phyloP scores from a whole-genome alignment of 2,888 invertebrate genomes.

The Toxonevra muliebris region DNA sequence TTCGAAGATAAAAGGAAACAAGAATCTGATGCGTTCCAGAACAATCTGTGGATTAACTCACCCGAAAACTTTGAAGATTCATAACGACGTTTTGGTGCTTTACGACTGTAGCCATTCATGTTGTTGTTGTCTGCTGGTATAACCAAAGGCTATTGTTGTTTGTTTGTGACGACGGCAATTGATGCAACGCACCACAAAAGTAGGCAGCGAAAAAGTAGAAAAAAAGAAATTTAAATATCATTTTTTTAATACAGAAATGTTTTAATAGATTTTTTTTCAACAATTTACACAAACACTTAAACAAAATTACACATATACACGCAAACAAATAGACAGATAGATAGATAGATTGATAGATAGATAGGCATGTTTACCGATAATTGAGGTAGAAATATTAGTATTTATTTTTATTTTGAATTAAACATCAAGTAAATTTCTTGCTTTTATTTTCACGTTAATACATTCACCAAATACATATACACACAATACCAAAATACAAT shows the following conservation, averaged over 20 bases:
- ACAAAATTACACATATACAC: slow-evolving; percentile 34
- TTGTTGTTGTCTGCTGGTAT: slow-evolving; percentile 50
- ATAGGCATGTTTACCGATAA: slow-evolving; percentile 5
- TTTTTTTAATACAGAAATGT: neutral
- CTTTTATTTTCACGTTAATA: neutral
- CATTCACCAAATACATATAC: too few relatives aligned
- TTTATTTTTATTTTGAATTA: neutral
- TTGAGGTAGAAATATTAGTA: neutral
- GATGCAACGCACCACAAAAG: neutral
- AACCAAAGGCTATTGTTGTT: slow-evolving; percentile 50
- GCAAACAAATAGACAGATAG: slow-evolving; percentile 27
- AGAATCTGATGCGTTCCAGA: too few relatives aligned
- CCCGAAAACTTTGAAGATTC: slow-evolving; percentile 62
- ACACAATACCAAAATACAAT: neutral
- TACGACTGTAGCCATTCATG: slow-evolving; percentile 63
- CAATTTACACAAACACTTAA: slow-evolving; percentile 35
- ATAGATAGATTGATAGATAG: slow-evolving; percentile 22
- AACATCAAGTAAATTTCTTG: neutral
- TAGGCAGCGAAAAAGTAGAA: slow-evolving; percentile 16
- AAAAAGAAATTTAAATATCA: slow-evolving; percentile 19
- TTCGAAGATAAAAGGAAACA: neutral
- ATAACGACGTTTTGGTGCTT: slow-evolving; percentile 62
- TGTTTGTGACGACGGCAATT: slow-evolving; percentile 24
- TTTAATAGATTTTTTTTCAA: slow-evolving; percentile 6
- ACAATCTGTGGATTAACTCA: slow-evolving; percentile 38